phyloP scores from a whole-genome alignment of 2,888 invertebrate species.

The Hipparchia sbordonii region DNA sequence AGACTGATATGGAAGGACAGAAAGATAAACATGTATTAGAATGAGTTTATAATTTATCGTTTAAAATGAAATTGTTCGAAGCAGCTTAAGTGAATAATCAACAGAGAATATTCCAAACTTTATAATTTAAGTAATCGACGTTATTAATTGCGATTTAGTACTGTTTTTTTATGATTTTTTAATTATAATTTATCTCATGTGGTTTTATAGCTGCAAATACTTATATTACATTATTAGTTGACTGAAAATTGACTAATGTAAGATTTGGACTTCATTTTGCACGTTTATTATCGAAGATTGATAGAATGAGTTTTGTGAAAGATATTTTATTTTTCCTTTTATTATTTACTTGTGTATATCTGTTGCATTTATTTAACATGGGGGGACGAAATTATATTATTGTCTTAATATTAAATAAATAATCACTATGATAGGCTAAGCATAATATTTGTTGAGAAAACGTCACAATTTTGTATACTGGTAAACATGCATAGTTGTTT shows the following conservation, averaged over 20 bases:
- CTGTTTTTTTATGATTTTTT: constrained; percentile 5
- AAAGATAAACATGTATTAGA: background rate
- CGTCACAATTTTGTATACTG: constrained; percentile 41
- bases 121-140: background rate
- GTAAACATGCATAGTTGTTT: constrained; percentile 13
- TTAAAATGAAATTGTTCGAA: background rate
- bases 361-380: constrained; percentile 74
- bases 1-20: background rate
- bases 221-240: background rate
- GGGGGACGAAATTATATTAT: constrained; percentile 39
- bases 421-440: constrained; percentile 33
- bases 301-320: background rate
- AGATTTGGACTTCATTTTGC: constrained; percentile 11
- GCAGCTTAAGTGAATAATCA: background rate
- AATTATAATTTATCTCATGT: background rate
- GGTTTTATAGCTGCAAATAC: background rate
- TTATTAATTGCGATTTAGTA: background rate
- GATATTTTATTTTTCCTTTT: constrained; percentile 16
- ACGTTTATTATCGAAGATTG: background rate
- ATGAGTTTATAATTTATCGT: background rate
- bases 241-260: constrained; percentile 1
- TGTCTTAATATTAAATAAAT: constrained; percentile 25
- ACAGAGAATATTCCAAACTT: background rate
- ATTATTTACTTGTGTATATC: constrained; percentile 64
- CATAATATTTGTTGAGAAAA: constrained; percentile 34